Evolutionary conservation across 1,140 invertebrate genomes (phyloP).

Genomic region (Zaprionus kolodkinae): DNA sequence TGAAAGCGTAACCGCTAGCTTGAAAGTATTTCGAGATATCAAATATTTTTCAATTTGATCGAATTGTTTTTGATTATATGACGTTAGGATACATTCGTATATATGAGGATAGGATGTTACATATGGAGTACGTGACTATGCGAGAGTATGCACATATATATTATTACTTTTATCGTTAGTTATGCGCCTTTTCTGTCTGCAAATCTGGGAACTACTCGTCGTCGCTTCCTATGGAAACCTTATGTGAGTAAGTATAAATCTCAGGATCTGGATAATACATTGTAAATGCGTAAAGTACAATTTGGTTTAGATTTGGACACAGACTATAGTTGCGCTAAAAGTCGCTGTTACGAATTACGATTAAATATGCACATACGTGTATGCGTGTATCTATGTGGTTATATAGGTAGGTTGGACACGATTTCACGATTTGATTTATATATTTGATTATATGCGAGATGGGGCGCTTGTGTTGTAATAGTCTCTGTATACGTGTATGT

Average conservation of each 20-base stretch:
- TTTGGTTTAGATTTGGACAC: slow-evolving; percentile 38
- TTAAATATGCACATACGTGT: slow-evolving; percentile 34
- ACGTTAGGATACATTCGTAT: slow-evolving; percentile 15
- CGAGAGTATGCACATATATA: slow-evolving; percentile 1
- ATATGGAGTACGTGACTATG: slow-evolving; percentile 9
- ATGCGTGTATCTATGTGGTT: slow-evolving; percentile 51
- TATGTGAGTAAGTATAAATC: neutral
- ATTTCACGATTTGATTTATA: slow-evolving; percentile 54
- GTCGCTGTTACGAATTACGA: slow-evolving; percentile 45
- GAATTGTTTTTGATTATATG: slow-evolving; percentile 14
- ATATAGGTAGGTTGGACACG: slow-evolving; percentile 57
- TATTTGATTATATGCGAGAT: slow-evolving; percentile 56
- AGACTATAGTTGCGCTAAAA: slow-evolving; percentile 46
- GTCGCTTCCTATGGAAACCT: slow-evolving; percentile 17
- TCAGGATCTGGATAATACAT: slow-evolving; percentile 23
- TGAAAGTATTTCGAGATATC: slow-evolving; percentile 9
- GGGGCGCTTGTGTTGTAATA: slow-evolving; percentile 23
- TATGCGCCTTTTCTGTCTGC: slow-evolving; percentile 23
- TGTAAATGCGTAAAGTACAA: slow-evolving; percentile 47
- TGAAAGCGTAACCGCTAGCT: slow-evolving; percentile 51
- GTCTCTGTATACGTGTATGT: slow-evolving; percentile 21
- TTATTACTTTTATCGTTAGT: slow-evolving; percentile 28
- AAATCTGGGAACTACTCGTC: slow-evolving; percentile 48
- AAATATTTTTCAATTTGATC: slow-evolving; percentile 11
- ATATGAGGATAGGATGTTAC: slow-evolving; percentile 2